Conservation (phyloP, 1,140 invertebrate genomes). For the Phortica variegata region DNA sequence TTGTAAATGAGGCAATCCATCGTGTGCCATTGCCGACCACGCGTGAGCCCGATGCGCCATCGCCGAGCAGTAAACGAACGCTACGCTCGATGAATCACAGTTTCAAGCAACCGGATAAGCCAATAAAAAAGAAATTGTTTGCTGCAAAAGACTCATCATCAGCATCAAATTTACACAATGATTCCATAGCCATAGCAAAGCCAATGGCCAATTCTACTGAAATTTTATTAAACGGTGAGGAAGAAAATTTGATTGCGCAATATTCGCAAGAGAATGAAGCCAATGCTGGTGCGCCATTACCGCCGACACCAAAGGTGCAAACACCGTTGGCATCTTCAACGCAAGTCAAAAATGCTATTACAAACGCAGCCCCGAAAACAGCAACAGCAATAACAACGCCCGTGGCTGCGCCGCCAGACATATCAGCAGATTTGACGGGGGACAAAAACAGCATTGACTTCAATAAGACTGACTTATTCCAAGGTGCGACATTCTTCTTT, state of each 20-base stretch:
- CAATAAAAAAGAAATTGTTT: conserved; percentile 43
- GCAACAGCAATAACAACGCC: background rate
- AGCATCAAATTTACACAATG: background rate
- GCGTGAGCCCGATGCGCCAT: conserved; percentile 56
- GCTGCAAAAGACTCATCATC: background rate
- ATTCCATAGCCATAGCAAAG: background rate
- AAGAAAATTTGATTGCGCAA: conserved; percentile 31
- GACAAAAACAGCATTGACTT: conserved; percentile 29
- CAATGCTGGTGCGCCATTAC: conserved; percentile 1
- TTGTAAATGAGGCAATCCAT: conserved; percentile 63
- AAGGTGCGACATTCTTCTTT: conserved; percentile 58
- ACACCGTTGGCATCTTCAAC: conserved; percentile 32
- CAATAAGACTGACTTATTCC: conserved; percentile 53
- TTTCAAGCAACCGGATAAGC: conserved; percentile 45
- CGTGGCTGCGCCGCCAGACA: background rate
- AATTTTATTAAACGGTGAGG: conserved; percentile 8
- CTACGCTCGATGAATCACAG: conserved; percentile 53
- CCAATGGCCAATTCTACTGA: conserved; percentile 3
- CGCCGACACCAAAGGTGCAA: background rate
- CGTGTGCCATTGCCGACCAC: conserved; percentile 39
- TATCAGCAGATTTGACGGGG: conserved; percentile 13
- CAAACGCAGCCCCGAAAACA: background rate
- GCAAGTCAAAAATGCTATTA: conserved; percentile 26
- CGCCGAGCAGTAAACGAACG: conserved; percentile 64
- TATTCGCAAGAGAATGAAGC: conserved; percentile 45